phyloP scores from a whole-genome alignment of 92 coral and sea anemone genomes.

The Phenganax marumi region DNA sequence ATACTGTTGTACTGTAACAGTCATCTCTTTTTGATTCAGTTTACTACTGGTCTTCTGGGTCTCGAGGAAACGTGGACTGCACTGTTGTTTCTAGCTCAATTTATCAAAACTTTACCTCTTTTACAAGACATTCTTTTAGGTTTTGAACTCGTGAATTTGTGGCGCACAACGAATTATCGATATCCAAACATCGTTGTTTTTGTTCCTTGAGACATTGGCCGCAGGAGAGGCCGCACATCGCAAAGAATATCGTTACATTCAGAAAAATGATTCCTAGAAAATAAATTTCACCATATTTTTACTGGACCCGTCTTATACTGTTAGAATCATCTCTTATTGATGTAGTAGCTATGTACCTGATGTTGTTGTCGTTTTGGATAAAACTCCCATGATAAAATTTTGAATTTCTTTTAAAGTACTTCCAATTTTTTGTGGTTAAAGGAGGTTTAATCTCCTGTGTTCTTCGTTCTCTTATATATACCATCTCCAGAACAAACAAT shows the following conservation, averaged over 20 bases:
- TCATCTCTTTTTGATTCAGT: no score
- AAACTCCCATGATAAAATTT: no score
- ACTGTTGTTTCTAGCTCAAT: neutral
- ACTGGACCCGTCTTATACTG: neutral
- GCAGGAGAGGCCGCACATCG: neutral
- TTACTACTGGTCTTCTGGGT: no score
- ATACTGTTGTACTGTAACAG: no score
- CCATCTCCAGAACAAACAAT: neutral
- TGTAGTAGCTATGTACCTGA: no score
- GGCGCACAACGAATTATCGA: neutral
- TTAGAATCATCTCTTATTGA: no score
- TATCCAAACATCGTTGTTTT: neutral
- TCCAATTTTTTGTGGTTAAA: neutral
- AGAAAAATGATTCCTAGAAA: neutral
- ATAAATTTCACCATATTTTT: neutral
- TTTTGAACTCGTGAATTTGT: neutral
- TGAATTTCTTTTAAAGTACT: no score
- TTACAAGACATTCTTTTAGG: neutral
- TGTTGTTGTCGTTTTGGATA: no score
- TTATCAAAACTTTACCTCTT: neutral
- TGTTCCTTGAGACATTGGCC: neutral
- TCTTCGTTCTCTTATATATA: neutral
- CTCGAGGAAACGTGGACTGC: no score
- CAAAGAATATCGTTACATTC: neutral
- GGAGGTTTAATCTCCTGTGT: neutral